Evolutionary conservation across 2,797 vertebrate genomes (phyloP).

Genomic region (Poeciliopsis turneri): DNA sequence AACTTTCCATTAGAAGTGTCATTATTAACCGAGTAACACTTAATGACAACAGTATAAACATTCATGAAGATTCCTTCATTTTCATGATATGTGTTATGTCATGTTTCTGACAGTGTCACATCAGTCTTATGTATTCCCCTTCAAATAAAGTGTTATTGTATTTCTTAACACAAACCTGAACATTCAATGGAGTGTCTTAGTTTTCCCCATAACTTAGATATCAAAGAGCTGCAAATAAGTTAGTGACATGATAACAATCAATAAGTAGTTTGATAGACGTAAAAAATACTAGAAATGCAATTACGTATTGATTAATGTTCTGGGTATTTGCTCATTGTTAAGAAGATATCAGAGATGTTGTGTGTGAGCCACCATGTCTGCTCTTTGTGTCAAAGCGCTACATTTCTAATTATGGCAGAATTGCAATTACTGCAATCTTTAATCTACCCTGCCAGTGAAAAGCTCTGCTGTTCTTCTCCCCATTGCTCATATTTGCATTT

Average conservation of each 20-base stretch:
- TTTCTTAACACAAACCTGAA: background rate
- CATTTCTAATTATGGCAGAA: constrained; percentile 68
- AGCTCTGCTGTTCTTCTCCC: constrained; percentile 60
- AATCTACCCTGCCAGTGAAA: constrained; percentile 62
- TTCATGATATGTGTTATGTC: too few relatives aligned
- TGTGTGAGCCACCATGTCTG: constrained; percentile 38
- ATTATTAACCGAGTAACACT: too few relatives aligned
- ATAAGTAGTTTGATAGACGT: constrained; percentile 42
- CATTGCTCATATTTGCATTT: constrained; percentile 60
- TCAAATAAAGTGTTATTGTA: background rate
- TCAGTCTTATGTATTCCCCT: too few relatives aligned
- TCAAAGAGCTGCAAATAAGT: constrained; percentile 30
- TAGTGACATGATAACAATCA: constrained; percentile 23
- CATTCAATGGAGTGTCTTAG: too few relatives aligned
- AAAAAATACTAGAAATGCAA: constrained; percentile 43
- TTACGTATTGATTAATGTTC: constrained; percentile 48
- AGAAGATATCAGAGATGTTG: constrained; percentile 39
- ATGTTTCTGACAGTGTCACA: too few relatives aligned
- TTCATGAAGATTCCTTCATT: too few relatives aligned
- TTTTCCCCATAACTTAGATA: background rate
- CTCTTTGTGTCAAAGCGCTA: constrained; percentile 49
- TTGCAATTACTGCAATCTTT: constrained; percentile 69
- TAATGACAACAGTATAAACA: too few relatives aligned
- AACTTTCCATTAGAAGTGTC: too few relatives aligned
- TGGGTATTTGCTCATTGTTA: constrained; percentile 38